Percentiles rank a stretch among this genome's conserved stretches.
Conservation (phyloP, 2,888 invertebrate genomes). For the Saturnia japonica region DNA sequence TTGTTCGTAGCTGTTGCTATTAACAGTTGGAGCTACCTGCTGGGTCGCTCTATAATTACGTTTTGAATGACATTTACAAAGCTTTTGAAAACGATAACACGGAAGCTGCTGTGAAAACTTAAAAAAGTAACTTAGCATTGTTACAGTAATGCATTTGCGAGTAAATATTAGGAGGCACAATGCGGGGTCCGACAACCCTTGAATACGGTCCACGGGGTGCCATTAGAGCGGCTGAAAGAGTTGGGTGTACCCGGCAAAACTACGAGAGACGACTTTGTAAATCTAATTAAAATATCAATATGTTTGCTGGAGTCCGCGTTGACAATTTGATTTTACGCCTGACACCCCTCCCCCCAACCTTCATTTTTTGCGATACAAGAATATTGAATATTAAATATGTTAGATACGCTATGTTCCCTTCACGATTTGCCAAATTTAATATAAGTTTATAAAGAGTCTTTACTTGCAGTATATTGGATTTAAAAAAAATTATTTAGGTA, state of each 20-base stretch:
- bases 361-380: constrained; percentile 23
- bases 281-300: constrained; percentile 83
- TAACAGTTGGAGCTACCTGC: constrained; percentile 68
- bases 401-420: constrained; percentile 7
- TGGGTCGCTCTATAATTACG: constrained; percentile 77
- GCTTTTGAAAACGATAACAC: constrained; percentile 81
- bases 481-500: background rate
- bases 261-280: constrained; percentile 73
- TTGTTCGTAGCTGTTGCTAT: constrained; percentile 59
- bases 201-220: constrained; percentile 77
- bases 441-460: constrained; percentile 26
- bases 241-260: constrained; percentile 72
- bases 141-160: constrained; percentile 80
- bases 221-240: constrained; percentile 79
- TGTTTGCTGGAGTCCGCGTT: constrained; percentile 73
- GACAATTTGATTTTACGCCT: constrained; percentile 80
- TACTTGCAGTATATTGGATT: background rate
- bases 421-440: constrained; percentile 21
- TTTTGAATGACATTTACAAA: constrained; percentile 73
- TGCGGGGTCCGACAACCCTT: constrained; percentile 76
- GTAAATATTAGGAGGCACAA: constrained; percentile 80
- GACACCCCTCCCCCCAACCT: constrained; percentile 32
- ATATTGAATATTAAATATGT: constrained; percentile 40
- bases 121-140: constrained; percentile 80
- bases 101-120: constrained; percentile 78